A percentile compares a stretch with the other conserved stretches of the same genome.
Evolutionary conservation across 1,140 invertebrate species (phyloP).

Genomic region (Ditylenchus dipsaci): DNA sequence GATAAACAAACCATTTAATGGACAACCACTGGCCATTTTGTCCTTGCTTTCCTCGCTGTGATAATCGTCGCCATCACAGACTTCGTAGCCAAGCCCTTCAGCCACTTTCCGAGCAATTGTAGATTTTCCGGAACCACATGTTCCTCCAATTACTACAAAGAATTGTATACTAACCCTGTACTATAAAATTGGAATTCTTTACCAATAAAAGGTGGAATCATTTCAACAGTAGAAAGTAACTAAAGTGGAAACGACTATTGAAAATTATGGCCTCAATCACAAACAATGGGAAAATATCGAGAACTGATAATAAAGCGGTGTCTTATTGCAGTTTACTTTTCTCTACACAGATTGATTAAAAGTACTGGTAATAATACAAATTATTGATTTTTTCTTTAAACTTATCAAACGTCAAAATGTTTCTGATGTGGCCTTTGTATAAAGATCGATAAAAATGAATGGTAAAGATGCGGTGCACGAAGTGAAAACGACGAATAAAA

Average conservation of each 20-base stretch:
- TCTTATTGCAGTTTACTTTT: too few species aligned
- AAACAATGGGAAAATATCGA: too few species aligned
- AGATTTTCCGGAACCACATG: constrained; percentile 14
- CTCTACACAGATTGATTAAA: too few species aligned
- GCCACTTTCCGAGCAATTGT: constrained; percentile 16
- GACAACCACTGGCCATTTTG: constrained; percentile 25
- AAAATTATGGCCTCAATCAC: too few species aligned
- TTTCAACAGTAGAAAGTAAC: too few species aligned
- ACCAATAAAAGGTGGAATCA: too few species aligned
- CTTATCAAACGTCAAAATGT: background rate
- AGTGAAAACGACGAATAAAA: too few species aligned
- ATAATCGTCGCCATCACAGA: constrained; percentile 25
- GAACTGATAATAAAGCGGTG: too few species aligned
- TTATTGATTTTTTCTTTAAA: background rate
- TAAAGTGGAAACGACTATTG: too few species aligned
- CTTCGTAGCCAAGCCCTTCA: constrained; percentile 10
- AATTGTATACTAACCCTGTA: background rate
- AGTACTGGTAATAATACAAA: too few species aligned
- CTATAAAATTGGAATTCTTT: too few species aligned
- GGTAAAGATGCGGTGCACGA: too few species aligned
- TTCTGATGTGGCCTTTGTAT: background rate
- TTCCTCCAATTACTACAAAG: constrained; percentile 12
- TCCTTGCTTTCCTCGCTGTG: constrained; percentile 24
- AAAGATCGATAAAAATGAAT: background rate
- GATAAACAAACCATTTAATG: constrained; percentile 16